Evolutionary conservation across 2,797 vertebrate species (phyloP).

Genomic region (Gymnocypris eckloni): DNA sequence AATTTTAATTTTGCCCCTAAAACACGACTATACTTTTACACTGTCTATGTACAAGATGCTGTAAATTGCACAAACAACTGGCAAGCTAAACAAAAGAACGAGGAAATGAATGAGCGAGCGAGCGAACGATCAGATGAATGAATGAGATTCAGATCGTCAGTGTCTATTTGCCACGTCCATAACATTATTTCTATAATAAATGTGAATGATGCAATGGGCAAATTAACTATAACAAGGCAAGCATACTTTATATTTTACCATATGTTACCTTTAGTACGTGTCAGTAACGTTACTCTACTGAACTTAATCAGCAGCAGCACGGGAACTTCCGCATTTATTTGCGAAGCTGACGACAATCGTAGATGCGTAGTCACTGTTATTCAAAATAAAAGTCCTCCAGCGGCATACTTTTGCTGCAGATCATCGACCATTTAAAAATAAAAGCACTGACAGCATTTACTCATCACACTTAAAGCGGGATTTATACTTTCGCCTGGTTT

Average conservation of each 20-base stretch:
- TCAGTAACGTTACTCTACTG: neutral
- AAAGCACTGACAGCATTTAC: neutral
- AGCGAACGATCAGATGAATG: neutral
- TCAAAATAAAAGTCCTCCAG: slow-evolving; percentile 35
- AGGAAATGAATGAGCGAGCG: neutral
- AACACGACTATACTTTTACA: neutral
- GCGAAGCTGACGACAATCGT: neutral
- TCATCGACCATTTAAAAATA: no score
- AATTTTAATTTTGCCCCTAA: neutral
- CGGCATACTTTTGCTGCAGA: neutral
- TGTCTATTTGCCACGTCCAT: neutral
- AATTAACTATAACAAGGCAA: neutral
- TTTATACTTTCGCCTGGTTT: no score
- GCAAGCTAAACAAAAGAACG: neutral
- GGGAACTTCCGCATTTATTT: slow-evolving; percentile 18
- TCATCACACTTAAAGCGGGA: neutral
- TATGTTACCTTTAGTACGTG: slow-evolving; percentile 31
- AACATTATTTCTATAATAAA: neutral
- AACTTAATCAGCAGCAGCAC: slow-evolving; percentile 6
- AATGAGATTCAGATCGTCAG: neutral
- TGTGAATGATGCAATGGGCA: neutral
- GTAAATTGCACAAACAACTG: neutral
- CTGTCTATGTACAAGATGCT: neutral
- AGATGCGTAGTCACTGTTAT: neutral
- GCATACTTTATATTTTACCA: neutral